Evolutionary conservation across 2,797 vertebrate species (phyloP), one percentile per base, ranked within the genome.

Genomic region (Sternarchorhynchus goeldii): DNA sequence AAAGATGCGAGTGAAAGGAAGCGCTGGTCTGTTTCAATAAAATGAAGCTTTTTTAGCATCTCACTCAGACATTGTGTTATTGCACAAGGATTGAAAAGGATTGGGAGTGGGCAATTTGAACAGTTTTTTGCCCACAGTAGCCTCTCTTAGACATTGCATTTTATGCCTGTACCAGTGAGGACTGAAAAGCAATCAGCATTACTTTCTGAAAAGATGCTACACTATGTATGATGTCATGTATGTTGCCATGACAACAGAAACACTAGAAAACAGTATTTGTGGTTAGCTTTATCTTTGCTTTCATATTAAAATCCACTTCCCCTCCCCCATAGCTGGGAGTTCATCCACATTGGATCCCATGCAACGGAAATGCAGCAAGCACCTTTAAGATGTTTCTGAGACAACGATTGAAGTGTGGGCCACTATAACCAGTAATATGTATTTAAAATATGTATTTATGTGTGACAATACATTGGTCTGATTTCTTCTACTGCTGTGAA

Each of bases 141-240:
- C 57, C 73, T 72, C 67, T 63, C 73, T 81, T 74, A 78, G 65
- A 62, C 55, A 41, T 3, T 74, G 62, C 21, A 76, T 64, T 72
- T 6, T 25, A 41, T 6, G 4, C 56, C 55, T 39, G 3, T 2
- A 34, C 45, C 17, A 5, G 18, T 8, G 3, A 34, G 21, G 32
- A 21, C 39, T 32, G 17, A 36, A 75, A 74, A 36, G 71, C 71
- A 75, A 78, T 78, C 75, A 56, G 73, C 80, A 65, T 55, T 29
- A 63, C 32, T 72, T 76, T 55, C 29, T 25, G 12, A 20, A 16
- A 63, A 73, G 29, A 18, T 68, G 67, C 39, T 53, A 58, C 73
- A 70, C 65, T 75, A 68, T 69, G 63, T 80, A 66, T 71, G 71
- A 77, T 82, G 77, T 72, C 32, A 74, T 65, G 36, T 65, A 59